Base-by-base conservation (phyloP, 2,888 invertebrate species). In the Pollenia griseotomentosa region DNA sequence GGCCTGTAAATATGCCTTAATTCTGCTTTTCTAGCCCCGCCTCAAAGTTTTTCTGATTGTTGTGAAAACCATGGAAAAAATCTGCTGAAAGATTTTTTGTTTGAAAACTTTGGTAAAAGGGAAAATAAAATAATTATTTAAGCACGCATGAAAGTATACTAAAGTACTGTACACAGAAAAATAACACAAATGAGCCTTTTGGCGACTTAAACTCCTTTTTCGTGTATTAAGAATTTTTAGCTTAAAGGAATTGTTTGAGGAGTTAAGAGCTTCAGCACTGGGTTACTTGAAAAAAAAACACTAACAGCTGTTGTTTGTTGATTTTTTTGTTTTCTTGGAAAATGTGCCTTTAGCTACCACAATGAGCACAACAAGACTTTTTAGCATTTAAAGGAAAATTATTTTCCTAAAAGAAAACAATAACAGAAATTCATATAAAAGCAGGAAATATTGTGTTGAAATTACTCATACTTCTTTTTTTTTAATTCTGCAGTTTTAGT, bases 121-220 rank as follows among this genome's bases (percentile, higher is more conserved):
- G 11, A 71, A 73, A 16, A 61, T 65, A 40, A 59, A 48, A n/a
- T 57, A 65, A 77, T 77, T 55, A 55, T 59, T 61, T 19, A 61
- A 77, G 42, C 59, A 66, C 42, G 19, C 77, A 66, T 10, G 33
- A 33, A 33, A 33, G 42, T 42, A 10, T 0, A 53, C 3, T 10
- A n/a, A 7, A 40, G 48, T 11, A 23, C 73, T 63, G 66, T 14
- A 77, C n/a, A 46, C 57, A 70, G 23, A 11, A 12, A 33, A 53
- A 8, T 8, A 55, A 59, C 55, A 63, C 46, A 78, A 83, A 75
- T 75, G 63, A 42, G 73, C 61, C 86, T 83, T 75, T 73, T 23
- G 77, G 86, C 83, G 61, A 55, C 77, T 77, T 80, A 68, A 73
- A 83, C 83, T 80, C 57, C 53, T 83, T 83, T 80, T 74, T 8